A percentile compares a stretch with the other conserved stretches of the same genome.
Conservation (phyloP, 2,888 invertebrate species). For the Nomada hirtipes region DNA sequence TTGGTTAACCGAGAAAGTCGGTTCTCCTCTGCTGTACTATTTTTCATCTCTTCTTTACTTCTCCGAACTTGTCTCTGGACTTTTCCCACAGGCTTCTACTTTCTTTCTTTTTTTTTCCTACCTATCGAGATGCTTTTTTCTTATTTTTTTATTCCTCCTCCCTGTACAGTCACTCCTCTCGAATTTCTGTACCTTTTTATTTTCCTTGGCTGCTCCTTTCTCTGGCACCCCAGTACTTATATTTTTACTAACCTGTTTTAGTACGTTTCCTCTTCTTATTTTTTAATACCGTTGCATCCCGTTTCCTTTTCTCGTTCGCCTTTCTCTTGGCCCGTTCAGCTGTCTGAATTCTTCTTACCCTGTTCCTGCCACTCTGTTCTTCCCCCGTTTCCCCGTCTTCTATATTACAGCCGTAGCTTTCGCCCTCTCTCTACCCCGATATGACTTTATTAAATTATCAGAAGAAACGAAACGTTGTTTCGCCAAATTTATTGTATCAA, state of each 20-base stretch:
- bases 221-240: background rate
- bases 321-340: no score
- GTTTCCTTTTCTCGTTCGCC: no score
- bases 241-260: background rate
- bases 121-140: background rate
- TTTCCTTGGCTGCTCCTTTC: background rate
- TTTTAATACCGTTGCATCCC: no score
- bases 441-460: background rate
- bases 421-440: no score
- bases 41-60: background rate
- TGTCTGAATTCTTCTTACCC: no score
- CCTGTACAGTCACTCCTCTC: background rate
- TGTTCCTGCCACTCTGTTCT: no score
- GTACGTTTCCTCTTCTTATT: background rate
- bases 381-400: background rate
- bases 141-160: background rate
- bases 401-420: no score
- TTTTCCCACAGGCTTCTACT: background rate
- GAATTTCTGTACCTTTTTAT: background rate
- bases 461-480: slow-evolving; percentile 14
- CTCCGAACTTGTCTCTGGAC: background rate
- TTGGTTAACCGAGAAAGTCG: slow-evolving; percentile 19
- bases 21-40: background rate
- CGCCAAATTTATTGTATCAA: background rate
- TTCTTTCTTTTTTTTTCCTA: background rate